These are phyloP conservation scores for Cheilosia pagana DNA, from an alignment of 2,888 invertebrate genomes.

Conservation along the genomic window DNA sequence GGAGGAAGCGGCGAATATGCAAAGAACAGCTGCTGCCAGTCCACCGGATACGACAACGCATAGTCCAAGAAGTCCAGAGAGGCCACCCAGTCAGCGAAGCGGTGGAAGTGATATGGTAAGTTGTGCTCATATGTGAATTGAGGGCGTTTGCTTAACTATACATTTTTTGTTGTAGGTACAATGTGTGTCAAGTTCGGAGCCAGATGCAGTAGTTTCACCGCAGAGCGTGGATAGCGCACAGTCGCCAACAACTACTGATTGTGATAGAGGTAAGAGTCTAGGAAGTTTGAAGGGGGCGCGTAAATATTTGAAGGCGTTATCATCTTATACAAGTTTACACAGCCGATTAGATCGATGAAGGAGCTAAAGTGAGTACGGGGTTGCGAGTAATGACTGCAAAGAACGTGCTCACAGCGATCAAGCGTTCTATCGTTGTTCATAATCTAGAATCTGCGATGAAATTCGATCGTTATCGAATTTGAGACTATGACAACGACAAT, in stretches of 20 bases:
- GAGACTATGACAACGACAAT: too few relatives aligned
- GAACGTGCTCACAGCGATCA: too few relatives aligned
- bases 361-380: neutral
- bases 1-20: slow-evolving; percentile 76
- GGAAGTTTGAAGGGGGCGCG: neutral
- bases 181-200: slow-evolving; percentile 94
- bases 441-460: too few relatives aligned
- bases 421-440: too few relatives aligned
- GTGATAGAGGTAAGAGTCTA: slow-evolving; percentile 79
- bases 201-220: slow-evolving; percentile 86
- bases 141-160: neutral
- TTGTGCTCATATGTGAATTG: neutral
- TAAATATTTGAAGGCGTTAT: neutral
- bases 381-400: too few relatives aligned
- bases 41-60: slow-evolving; percentile 94
- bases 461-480: too few relatives aligned
- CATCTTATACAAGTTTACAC: too few relatives aligned
- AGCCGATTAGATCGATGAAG: too few relatives aligned
- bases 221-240: slow-evolving; percentile 82
- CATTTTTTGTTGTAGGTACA: slow-evolving; percentile 87
- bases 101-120: slow-evolving; percentile 83
- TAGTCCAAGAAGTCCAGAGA: slow-evolving; percentile 88
- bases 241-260: slow-evolving; percentile 83
- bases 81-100: slow-evolving; percentile 83
- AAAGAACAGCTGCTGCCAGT: slow-evolving; percentile 84